Evolutionary conservation across 2,113 vertebrate species (phyloP).

Genomic region (Dromaius novaehollandiae): DNA sequence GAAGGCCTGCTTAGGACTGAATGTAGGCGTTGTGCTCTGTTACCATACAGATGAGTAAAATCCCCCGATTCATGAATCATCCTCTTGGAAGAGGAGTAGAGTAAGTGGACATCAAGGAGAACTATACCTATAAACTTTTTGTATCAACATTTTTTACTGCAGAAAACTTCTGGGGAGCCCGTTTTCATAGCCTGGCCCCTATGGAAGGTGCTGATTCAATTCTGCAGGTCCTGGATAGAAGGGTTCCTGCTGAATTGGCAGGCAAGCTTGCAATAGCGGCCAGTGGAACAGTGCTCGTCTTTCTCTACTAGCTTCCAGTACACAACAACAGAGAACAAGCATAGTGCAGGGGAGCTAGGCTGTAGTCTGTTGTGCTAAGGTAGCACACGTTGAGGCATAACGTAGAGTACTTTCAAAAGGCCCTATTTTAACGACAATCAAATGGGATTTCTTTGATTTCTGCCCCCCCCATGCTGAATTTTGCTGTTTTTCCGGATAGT

Average conservation of each 20-base stretch:
- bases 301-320: neutral
- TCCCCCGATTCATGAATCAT: neutral
- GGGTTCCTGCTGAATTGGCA: neutral
- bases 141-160: neutral
- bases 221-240: neutral
- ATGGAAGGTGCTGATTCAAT: neutral
- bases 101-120: neutral
- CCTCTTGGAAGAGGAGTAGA: neutral
- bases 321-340: neutral
- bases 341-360: neutral
- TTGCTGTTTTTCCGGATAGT: neutral
- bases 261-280: neutral
- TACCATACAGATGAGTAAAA: neutral
- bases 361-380: neutral
- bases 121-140: neutral
- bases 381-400: neutral
- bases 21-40: neutral
- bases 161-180: neutral
- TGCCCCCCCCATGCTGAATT: rapidly evolving
- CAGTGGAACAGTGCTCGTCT: neutral
- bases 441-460: neutral
- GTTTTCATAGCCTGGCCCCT: neutral
- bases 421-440: neutral
- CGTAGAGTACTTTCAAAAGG: neutral
- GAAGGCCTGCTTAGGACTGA: neutral